Percentiles rank a stretch among this genome's conserved stretches.
Evolutionary conservation across 2,888 invertebrate species (phyloP).

Genomic region (Drosophila recens): DNA sequence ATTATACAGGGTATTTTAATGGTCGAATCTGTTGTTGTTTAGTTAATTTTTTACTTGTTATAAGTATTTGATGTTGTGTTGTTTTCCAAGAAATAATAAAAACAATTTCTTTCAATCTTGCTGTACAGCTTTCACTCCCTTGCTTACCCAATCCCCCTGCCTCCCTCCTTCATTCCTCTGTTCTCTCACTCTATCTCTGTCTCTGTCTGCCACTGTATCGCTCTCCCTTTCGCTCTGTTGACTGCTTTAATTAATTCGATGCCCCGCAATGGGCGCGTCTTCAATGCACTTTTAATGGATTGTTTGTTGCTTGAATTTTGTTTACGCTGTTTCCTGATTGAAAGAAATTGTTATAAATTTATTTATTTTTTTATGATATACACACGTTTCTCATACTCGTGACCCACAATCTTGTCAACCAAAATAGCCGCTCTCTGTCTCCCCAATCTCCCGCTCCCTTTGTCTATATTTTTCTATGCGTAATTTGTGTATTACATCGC

Average conservation of each 20-base stretch:
- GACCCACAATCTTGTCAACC: slow-evolving; percentile 69
- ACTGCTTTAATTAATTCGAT: slow-evolving; percentile 73
- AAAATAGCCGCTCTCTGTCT: slow-evolving; percentile 32
- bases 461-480: slow-evolving; percentile 20
- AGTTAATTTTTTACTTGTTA: slow-evolving; percentile 19
- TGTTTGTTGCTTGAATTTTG: slow-evolving; percentile 68
- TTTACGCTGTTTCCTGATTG: slow-evolving; percentile 66
- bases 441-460: neutral
- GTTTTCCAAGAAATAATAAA: slow-evolving; percentile 59
- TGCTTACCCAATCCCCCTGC: slow-evolving; percentile 14
- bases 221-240: slow-evolving; percentile 9
- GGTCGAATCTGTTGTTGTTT: neutral
- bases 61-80: slow-evolving; percentile 35
- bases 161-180: neutral
- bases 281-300: slow-evolving; percentile 66
- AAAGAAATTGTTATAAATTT: slow-evolving; percentile 51
- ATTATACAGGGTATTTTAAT: slow-evolving; percentile 31
- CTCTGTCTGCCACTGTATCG: neutral
- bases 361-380: slow-evolving; percentile 14
- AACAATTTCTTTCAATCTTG: slow-evolving; percentile 58
- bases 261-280: slow-evolving; percentile 72
- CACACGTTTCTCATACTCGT: slow-evolving; percentile 14
- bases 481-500: slow-evolving; percentile 52
- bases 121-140: slow-evolving; percentile 54
- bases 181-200: neutral